Evolutionary conservation across 2,113 vertebrate species (phyloP), one percentile per base, ranked within the genome.

Genomic region (Argyrosomus japonicus): DNA sequence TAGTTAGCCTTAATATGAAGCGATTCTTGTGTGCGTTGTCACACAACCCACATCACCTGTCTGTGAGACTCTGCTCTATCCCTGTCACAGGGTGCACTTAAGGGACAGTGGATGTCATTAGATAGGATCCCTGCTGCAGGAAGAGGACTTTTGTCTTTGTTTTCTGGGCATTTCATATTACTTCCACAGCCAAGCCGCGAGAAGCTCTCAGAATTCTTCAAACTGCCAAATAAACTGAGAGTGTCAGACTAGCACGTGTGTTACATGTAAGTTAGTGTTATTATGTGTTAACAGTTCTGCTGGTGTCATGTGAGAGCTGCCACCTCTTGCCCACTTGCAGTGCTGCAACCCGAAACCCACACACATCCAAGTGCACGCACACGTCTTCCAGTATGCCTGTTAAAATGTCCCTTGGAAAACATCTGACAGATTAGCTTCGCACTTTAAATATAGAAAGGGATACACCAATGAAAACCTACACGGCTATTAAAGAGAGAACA

Each of bases 251-350:
- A 4, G 10, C 60, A 67, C 15, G 40, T 78, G 82, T 89, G 91
- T 90, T 87, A 78, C 78, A 63, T 90, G 69, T 43, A 75, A 74
- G 56, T 77, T 56, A 14, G 48, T n/a, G 75, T 89, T 91, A 83
- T 88, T 83, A 91, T 87, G 87, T 91, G 89, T 93, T 91, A 90
- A 91, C 78, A 87, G 82, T 85, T 83, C 84, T 75, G 45, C 81
- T 56, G 57, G 64, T 84, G 89, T 91, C 84, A 92, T 87, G 60
- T 88, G 89, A 88, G 86, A 80, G 67, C 53, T 19, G 75, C 79
- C 23, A 82, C 80, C 75, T 85, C 84, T 57, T 61, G 89, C 84
- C 68, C 29, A 69, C 88, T 83, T 72, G 83, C 68, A 76, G 68
- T 27, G 13, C 70, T 77, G 83, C 63, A 93, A 93, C 78, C 27